Conservation (phyloP, 2,888 invertebrate genomes). For the Lepidocyrtoides sp. region DNA sequence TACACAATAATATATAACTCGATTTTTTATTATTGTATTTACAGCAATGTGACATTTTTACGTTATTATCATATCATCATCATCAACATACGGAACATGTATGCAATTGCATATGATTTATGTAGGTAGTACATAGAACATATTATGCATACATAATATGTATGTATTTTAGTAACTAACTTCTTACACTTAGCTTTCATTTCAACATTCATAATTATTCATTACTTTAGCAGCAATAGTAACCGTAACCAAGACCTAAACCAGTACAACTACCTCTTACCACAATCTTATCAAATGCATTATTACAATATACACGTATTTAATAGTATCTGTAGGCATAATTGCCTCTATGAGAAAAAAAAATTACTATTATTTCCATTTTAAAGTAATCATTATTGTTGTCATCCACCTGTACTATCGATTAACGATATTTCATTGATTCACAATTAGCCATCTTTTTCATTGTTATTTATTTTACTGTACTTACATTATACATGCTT, state of each 20-base stretch:
- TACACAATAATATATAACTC: constrained; percentile 76
- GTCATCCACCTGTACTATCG: constrained; percentile 4
- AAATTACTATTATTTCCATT: neutral
- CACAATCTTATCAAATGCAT: constrained; percentile 25
- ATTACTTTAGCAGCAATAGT: neutral
- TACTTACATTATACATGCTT: too few relatives aligned
- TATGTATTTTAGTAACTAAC: constrained; percentile 12
- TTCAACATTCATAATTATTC: neutral
- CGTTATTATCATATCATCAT: constrained; percentile 64
- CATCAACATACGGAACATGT: constrained; percentile 71
- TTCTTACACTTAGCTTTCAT: neutral
- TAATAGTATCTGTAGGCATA: neutral
- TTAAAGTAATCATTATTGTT: constrained; percentile 30
- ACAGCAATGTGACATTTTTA: constrained; percentile 74
- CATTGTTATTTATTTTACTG: too few relatives aligned
- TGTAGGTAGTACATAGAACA: too few relatives aligned
- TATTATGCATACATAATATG: neutral
- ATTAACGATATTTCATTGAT: too few relatives aligned
- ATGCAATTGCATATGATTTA: neutral
- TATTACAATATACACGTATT: neutral
- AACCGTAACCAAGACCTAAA: neutral
- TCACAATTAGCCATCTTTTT: too few relatives aligned
- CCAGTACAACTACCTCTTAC: constrained; percentile 16
- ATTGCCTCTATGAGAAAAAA: neutral
- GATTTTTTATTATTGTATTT: constrained; percentile 76